A percentile compares a stretch with the other conserved stretches of the same genome.
These are phyloP conservation scores for Calyptomena viridis DNA, from an alignment of 2,113 vertebrate species.

Conservation along the genomic window DNA sequence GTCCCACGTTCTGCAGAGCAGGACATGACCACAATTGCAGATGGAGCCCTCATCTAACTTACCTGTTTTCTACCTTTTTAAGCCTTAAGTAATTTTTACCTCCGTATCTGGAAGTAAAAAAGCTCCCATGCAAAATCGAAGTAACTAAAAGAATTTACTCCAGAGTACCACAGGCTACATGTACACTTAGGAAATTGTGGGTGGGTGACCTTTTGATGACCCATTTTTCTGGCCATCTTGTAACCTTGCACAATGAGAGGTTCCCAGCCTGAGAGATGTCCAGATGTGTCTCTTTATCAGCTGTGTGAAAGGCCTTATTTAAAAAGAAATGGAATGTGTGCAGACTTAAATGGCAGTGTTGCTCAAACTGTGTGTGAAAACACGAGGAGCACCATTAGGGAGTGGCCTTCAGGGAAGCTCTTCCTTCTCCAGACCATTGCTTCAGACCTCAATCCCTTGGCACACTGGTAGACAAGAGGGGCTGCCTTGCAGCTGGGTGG, in stretches of 20 bases:
- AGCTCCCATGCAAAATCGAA: not conserved
- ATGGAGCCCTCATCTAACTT: not conserved
- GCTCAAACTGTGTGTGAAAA: not conserved
- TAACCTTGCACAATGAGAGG: not conserved
- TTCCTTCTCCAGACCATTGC: not conserved
- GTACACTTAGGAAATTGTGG: not conserved
- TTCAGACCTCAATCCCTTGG: not conserved
- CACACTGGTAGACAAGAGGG: not conserved
- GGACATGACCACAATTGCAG: not conserved
- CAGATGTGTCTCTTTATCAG: not conserved
- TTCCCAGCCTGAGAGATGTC: not conserved
- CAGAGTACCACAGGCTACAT: fast-evolving
- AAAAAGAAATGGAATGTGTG: not conserved
- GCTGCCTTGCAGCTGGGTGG: not conserved
- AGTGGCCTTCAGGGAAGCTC: not conserved
- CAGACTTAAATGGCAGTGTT: not conserved
- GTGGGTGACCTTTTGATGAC: not conserved
- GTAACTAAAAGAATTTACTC: not conserved
- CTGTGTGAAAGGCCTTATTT: not conserved
- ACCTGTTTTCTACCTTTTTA: not conserved
- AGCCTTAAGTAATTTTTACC: not conserved
- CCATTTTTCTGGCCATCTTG: not conserved
- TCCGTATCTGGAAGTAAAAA: not conserved
- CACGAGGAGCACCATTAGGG: not conserved
- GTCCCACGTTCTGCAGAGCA: not conserved